These are phyloP conservation scores for Trachops cirrhosus DNA, from an alignment of 2,797 vertebrate genomes.

Conservation along the genomic window DNA sequence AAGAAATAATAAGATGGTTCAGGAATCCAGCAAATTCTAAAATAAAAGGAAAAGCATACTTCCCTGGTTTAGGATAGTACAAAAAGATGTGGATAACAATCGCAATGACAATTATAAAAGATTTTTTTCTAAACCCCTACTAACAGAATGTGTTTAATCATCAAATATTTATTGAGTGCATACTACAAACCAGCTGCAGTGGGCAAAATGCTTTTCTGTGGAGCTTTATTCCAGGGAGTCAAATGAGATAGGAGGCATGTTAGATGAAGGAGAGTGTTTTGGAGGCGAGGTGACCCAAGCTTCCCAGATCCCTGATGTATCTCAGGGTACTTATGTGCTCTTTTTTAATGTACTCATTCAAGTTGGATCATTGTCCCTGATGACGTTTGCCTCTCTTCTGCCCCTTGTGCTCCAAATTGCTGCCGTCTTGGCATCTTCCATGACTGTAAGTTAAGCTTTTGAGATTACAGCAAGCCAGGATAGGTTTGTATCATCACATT, in stretches of 20 bases:
- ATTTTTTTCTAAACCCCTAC: not conserved
- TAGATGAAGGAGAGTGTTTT: not conserved
- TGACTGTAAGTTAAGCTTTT: not conserved
- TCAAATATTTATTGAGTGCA: not conserved
- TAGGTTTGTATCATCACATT: not conserved
- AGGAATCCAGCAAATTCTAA: not conserved
- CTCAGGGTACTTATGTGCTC: not conserved
- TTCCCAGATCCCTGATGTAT: not conserved
- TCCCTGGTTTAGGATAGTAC: not conserved
- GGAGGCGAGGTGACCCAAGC: not conserved
- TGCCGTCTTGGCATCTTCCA: not conserved
- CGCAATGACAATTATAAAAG: not conserved
- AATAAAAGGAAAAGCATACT: not conserved
- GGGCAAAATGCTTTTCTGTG: not conserved
- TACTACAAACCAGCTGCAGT: no score
- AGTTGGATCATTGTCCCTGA: not conserved
- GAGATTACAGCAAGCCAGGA: no score
- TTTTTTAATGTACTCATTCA: not conserved
- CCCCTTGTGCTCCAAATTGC: not conserved
- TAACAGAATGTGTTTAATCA: not conserved
- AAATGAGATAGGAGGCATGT: not conserved
- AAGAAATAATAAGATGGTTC: not conserved
- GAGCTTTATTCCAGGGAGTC: not conserved
- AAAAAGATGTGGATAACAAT: not conserved
- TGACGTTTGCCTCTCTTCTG: not conserved